Evolutionary conservation across 2,113 vertebrate species (phyloP).

Genomic region (Glareola pratincola): DNA sequence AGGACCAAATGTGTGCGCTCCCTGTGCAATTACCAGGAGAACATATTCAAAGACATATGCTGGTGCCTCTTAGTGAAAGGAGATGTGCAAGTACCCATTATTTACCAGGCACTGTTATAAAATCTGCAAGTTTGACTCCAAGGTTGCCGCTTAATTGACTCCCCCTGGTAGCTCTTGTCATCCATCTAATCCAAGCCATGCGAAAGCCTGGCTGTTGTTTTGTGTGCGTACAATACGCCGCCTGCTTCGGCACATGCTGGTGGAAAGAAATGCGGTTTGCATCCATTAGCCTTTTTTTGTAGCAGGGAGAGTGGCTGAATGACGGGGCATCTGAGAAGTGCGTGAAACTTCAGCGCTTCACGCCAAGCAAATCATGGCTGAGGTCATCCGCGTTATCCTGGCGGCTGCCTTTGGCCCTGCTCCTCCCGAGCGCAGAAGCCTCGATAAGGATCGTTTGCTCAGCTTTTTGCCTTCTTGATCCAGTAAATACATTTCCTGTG

Average conservation of each 20-base stretch:
- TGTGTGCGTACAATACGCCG: neutral
- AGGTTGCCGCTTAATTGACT: slow-evolving; percentile 58
- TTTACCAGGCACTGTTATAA: slow-evolving; percentile 65
- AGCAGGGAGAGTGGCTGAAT: slow-evolving; percentile 60
- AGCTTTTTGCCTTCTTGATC: slow-evolving; percentile 52
- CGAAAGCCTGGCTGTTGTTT: slow-evolving; percentile 7
- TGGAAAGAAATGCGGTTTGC: slow-evolving; percentile 72
- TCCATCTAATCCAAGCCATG: slow-evolving; percentile 44
- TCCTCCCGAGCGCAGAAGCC: slow-evolving; percentile 47
- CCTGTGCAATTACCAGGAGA: slow-evolving; percentile 58
- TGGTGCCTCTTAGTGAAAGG: slow-evolving; percentile 65
- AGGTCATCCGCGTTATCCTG: slow-evolving; percentile 50
- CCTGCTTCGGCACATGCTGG: slow-evolving; percentile 40
- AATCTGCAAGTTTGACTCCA: slow-evolving; percentile 68
- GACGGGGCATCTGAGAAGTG: slow-evolving; percentile 66
- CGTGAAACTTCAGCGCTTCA: slow-evolving; percentile 58
- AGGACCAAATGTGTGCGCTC: slow-evolving; percentile 51
- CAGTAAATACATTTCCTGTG: slow-evolving; percentile 52
- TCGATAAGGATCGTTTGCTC: slow-evolving; percentile 38
- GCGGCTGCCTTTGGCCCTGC: slow-evolving; percentile 20
- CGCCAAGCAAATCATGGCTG: slow-evolving; percentile 59
- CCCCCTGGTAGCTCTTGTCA: slow-evolving; percentile 52
- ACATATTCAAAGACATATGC: slow-evolving; percentile 66
- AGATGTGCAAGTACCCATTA: slow-evolving; percentile 60
- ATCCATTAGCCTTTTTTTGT: slow-evolving; percentile 75